Base-by-base conservation (phyloP, 2,797 vertebrate genomes). In the Lithobates pipiens region DNA sequence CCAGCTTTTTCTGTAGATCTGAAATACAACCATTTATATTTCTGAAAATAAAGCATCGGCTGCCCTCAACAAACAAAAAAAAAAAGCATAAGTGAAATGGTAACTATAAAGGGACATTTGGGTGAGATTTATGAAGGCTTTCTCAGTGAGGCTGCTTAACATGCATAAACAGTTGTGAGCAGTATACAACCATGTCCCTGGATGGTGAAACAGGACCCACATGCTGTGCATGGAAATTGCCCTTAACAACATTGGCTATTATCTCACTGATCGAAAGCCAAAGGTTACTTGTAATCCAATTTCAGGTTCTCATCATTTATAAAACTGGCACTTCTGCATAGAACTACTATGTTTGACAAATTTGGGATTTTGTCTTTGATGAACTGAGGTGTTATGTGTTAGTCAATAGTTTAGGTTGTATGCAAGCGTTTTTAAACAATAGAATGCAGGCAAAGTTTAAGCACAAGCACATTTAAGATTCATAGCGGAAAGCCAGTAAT, bases 281-380 rank as follows among this genome's bases (percentile, higher is more conserved):
- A 98, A 99, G 97, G 97, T 97, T 97, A 95, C 97, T 97, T 99
- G 97, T 98, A 98, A 97, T 97, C 96, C 97, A 97, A 99, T 98
- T 97, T 97, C 96, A 96, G 96, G 96, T 97, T 97, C 96, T 93
- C 95, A 94, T 94, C 93, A 94, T 91, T 93, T 94, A 92, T 93
- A 93, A 95, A 95, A 95, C 93, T 92, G 91, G 88, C 91, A 92
- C 91, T 94, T 95, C 93, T 93, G 93, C 93, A 90, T 91, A 93
- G 93, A 94, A 94, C 94, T 23, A 88, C 94, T 92, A 92, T 94
- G 93, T 91, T 90, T 92, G 92, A 93, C 93, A 93, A 91, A 91
- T 94, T 94, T 94, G 92, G 92, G 90, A 91, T 90, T 94, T 88
- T 89, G 69, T 85, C 39, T 67, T 25, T 39, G 69, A 65, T 77